Percentiles rank a stretch among this genome's conserved stretches.
Conservation (phyloP, 2,888 invertebrate genomes). For the Therioaphis trifolii region DNA sequence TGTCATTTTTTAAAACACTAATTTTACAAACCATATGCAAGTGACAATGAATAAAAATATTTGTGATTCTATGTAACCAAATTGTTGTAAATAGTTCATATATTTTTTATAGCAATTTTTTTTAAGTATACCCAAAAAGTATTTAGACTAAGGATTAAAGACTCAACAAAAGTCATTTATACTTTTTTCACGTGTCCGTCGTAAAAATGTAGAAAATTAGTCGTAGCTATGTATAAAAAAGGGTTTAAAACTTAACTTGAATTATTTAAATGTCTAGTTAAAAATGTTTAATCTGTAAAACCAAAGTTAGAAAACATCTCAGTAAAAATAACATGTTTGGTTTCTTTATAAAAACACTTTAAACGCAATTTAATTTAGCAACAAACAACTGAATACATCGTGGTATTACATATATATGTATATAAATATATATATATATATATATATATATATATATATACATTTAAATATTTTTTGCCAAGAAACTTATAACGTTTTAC, state of each 20-base stretch:
- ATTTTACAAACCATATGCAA: background rate
- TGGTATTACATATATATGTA: too few species aligned
- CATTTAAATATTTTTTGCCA: too few species aligned
- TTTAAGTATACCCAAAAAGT: background rate
- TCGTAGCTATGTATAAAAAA: background rate
- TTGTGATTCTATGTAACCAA: background rate
- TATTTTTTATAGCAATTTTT: background rate
- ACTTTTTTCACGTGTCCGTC: background rate
- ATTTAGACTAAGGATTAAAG: background rate
- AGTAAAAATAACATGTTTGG: background rate
- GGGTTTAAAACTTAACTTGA: background rate
- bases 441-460: too few species aligned
- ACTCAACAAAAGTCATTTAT: slow-evolving; percentile 3
- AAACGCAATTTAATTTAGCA: background rate
- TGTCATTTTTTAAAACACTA: too few species aligned
- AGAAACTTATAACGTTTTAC: too few species aligned
- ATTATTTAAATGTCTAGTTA: background rate
- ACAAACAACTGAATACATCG: too few species aligned
- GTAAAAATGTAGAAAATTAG: background rate
- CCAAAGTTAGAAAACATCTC: background rate
- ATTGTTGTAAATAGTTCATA: background rate
- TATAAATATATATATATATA: too few species aligned
- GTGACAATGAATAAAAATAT: background rate
- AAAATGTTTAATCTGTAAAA: background rate
- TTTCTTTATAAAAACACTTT: background rate